These are phyloP conservation scores for Achroia grisella DNA, from an alignment of 1,140 invertebrate genomes.

Conservation along the genomic window DNA sequence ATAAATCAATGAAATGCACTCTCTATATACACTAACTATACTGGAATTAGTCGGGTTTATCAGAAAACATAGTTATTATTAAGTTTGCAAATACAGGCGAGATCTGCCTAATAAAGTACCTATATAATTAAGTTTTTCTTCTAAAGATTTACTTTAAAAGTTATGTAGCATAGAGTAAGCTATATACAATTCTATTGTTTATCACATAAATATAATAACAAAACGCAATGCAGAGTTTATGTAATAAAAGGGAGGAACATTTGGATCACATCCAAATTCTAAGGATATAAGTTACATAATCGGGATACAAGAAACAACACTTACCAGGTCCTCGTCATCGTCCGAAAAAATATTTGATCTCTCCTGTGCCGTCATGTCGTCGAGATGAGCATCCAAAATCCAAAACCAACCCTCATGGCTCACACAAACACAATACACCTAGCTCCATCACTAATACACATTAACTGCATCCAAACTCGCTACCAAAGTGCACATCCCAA, in stretches of 20 bases:
- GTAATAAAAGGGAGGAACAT: conserved; percentile 26
- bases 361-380: conserved; percentile 55
- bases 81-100: too few species aligned
- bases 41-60: too few species aligned
- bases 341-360: conserved; percentile 57
- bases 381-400: conserved; percentile 23
- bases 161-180: too few species aligned
- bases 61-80: too few species aligned
- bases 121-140: too few species aligned
- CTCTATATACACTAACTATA: too few species aligned
- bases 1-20: too few species aligned
- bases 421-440: conserved; percentile 37
- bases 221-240: conserved; percentile 42
- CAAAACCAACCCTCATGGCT: conserved; percentile 45
- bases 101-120: too few species aligned
- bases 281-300: conserved; percentile 29
- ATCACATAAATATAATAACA: conserved; percentile 1
- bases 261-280: conserved; percentile 41
- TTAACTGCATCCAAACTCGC: conserved; percentile 56
- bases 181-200: not conserved
- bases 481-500: not conserved
- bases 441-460: conserved; percentile 38
- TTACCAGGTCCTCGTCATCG: conserved; percentile 64
- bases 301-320: conserved; percentile 12
- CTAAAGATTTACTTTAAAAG: too few species aligned